Base-by-base conservation (phyloP, 2,888 invertebrate species). In the Metallyticus violacea region DNA sequence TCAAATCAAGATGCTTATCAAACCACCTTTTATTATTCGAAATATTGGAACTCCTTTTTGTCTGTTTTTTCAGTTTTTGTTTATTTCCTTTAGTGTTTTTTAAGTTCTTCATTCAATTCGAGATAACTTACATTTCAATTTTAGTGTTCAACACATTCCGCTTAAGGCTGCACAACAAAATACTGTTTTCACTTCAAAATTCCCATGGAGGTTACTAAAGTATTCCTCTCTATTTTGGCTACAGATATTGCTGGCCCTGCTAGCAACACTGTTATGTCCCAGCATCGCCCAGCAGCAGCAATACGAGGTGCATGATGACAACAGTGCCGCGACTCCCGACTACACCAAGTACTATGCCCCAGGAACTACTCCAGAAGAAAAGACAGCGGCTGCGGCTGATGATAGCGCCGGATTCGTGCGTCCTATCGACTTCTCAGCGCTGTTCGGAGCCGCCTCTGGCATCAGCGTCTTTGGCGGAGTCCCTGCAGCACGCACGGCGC, bases 361-460 rank as follows among this genome's bases (percentile, higher is more conserved):
- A 25, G 83, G 22, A 62, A 76, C 87, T 1, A 40, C 79, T 22
- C 77, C 86, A 22, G 79, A 62, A 1, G 81, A 77, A 3, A 77
- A 77, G 77, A 25, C 82, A 2, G 83, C 84, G 15, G 77, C 77
- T 7, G 76, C 40, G 25, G 81, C 87, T n/a, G 80, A 76, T 6
- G 81, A 80, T 7, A 79, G 82, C 7, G 80, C 88, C 26, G 93
- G 93, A 89, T 93, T 93, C 89, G 93, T 93, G 28, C 92, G 93
- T 88, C 93, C 94, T 22, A 91, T 93, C 90, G 94, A 94, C 90
- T 94, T 94, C 90, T 92, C 92, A 9, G 91, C 93, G n/a, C 92
- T 94, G 89, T 93, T 94, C 88, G 91, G 92, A 85, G 92, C 91
- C 88, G 92, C 91, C 88, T 91, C 91, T 87, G 92, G 93, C 79